These are phyloP conservation scores for Arion vulgaris DNA, from an alignment of 1,140 invertebrate genomes.

Conservation along the genomic window DNA sequence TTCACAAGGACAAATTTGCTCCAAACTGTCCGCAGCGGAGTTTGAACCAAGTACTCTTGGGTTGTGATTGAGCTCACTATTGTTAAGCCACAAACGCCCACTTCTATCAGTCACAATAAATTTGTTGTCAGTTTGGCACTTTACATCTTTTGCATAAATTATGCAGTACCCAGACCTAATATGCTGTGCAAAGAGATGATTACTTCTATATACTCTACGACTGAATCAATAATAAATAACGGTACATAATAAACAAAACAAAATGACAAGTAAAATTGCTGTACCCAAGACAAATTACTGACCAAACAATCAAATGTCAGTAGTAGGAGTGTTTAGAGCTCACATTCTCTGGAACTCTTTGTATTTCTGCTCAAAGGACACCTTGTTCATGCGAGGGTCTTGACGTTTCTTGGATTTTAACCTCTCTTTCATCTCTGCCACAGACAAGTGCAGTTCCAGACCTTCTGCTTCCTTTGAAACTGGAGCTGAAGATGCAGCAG, in stretches of 20 bases:
- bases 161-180: neutral
- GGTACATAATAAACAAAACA: neutral
- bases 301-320: neutral
- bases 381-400: conserved; percentile 56
- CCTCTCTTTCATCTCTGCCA: conserved; percentile 64
- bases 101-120: too few species aligned
- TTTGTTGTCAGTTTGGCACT: too few species aligned
- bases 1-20: too few species aligned
- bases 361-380: conserved; percentile 61
- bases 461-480: conserved; percentile 39
- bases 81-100: too few species aligned
- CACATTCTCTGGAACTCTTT: conserved; percentile 63
- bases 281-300: neutral
- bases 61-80: too few species aligned
- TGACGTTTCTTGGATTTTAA: conserved; percentile 54
- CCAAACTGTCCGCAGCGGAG: too few species aligned
- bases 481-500: neutral
- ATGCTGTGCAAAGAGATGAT: neutral
- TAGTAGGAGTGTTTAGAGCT: conserved; percentile 14
- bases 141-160: neutral
- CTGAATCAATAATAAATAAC: neutral
- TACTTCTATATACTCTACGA: neutral
- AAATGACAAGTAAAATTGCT: neutral
- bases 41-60: too few species aligned
- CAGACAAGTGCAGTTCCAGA: conserved; percentile 52